These are phyloP conservation scores for Leptinotarsa juncta DNA, from an alignment of 2,888 invertebrate species.

Conservation along the genomic window DNA sequence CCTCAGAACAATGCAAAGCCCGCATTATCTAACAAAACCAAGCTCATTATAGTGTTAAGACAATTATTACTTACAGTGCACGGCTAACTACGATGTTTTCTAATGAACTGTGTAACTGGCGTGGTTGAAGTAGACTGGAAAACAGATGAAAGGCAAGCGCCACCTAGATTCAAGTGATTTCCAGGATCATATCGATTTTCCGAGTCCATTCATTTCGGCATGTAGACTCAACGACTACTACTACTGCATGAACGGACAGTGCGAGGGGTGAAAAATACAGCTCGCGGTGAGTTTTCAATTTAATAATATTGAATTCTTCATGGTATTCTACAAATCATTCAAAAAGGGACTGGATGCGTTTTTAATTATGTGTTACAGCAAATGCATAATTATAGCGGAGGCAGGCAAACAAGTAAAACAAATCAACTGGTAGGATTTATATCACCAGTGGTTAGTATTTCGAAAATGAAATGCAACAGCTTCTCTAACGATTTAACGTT, in stretches of 20 bases:
- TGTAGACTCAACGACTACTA: slow-evolving; percentile 46
- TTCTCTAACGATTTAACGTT: too few relatives aligned
- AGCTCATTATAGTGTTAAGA: slow-evolving; percentile 23
- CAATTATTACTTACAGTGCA: slow-evolving; percentile 37
- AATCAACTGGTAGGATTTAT: too few relatives aligned
- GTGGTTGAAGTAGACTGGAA: slow-evolving; percentile 45
- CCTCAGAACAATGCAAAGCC: slow-evolving; percentile 20
- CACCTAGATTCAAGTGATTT: slow-evolving; percentile 47
- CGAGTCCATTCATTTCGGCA: slow-evolving; percentile 45
- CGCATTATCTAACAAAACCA: slow-evolving; percentile 7
- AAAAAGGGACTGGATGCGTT: too few relatives aligned
- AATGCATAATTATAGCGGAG: too few relatives aligned
- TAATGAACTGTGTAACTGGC: slow-evolving; percentile 44
- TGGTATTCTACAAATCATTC: not conserved
- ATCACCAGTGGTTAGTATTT: too few relatives aligned
- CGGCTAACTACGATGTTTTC: slow-evolving; percentile 31
- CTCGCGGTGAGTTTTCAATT: not conserved
- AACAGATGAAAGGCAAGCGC: slow-evolving; percentile 47
- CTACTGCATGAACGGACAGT: slow-evolving; percentile 36
- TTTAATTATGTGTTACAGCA: too few relatives aligned
- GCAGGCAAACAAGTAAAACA: too few relatives aligned
- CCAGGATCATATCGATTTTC: slow-evolving; percentile 51
- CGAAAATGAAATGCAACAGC: too few relatives aligned
- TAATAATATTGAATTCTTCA: not conserved
- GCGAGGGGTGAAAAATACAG: slow-evolving; percentile 13